A percentile compares a stretch with the other conserved stretches of the same genome.
phyloP scores from a whole-genome alignment of 2,888 invertebrate species.

The Candidula unifasciata region DNA sequence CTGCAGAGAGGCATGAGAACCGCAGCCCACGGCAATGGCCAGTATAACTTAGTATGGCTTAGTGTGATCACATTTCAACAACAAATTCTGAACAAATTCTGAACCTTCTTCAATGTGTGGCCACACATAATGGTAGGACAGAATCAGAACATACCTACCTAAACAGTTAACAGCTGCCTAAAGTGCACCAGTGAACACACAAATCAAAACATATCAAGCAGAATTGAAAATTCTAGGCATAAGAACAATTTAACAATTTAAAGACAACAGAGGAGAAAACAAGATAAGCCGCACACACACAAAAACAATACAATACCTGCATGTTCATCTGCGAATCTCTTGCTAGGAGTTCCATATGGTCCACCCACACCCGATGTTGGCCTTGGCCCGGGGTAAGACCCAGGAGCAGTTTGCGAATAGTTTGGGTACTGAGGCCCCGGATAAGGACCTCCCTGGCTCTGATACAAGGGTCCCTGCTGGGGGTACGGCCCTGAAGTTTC shows the following conservation, averaged over 20 bases:
- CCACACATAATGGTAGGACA: not conserved
- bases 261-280: not conserved
- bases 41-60: too few species aligned
- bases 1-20: too few species aligned
- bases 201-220: too few species aligned
- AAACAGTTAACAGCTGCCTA: too few species aligned
- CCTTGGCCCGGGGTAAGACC: slow-evolving; percentile 53
- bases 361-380: slow-evolving; percentile 58
- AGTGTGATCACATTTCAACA: too few species aligned
- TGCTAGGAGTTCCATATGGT: slow-evolving; percentile 68
- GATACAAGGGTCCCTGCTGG: slow-evolving; percentile 30
- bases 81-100: not conserved
- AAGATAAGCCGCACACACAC: not conserved
- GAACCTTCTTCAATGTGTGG: not conserved
- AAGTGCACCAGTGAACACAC: too few species aligned
- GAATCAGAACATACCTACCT: not conserved
- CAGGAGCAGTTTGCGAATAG: slow-evolving; percentile 34
- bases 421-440: slow-evolving; percentile 42
- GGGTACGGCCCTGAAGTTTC: slow-evolving; percentile 37
- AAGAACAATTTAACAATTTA: not conserved
- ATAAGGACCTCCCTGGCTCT: slow-evolving; percentile 25
- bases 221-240: not conserved
- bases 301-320: slow-evolving; percentile 2
- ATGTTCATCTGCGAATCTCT: slow-evolving; percentile 63
- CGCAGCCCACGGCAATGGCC: too few species aligned